Base-by-base conservation (phyloP, 2,797 vertebrate genomes). In the Characodon lateralis region DNA sequence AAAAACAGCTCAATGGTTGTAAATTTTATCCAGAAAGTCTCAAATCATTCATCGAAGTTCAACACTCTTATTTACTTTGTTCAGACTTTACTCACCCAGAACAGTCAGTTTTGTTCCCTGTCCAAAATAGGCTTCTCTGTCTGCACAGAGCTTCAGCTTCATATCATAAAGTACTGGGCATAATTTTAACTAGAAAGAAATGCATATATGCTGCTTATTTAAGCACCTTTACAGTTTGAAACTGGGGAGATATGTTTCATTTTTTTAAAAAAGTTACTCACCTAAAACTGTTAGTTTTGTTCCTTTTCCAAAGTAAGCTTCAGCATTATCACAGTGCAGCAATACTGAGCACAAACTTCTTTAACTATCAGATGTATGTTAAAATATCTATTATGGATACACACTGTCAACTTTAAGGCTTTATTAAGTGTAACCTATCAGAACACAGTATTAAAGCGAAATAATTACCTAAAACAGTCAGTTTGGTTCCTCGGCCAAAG, bases 241-340 rank as follows among this genome's bases (percentile, higher is more conserved):
- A 69, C 0, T 20, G 0, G 3, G 24, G 13, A 2, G 7, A 22
- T 35, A 26, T 5, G 5, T 24, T 24, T 7, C 1, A 20, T 53
- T 51, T 35, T 12, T 4, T 0, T 69, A 6, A 1, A 22, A 39
- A 65, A 18, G 4, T 7, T 16, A 71, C 94, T 94, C 87, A 96
- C 95, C 95, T 70, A 92, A 14, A 84, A 95, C 94, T 0, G 92
- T 94, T 66, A 96, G 87, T 72, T 79, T 90, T 59, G 95, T 95
- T 82, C 95, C 96, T 26, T 79, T 46, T 56, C 95, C 94, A 76
- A 96, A 84, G 78, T n/a, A 61, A 87, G 88, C 80, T 28, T 85
- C 83, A 26, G 0, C 3, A 6, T 88, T 86, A 83, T 91, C 93
- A 94, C 92, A 85, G 91, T 92, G 84, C 18, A 76, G 76, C 65